phyloP scores from a whole-genome alignment of 1,140 invertebrate species.

The Drosophila micromelanica region DNA sequence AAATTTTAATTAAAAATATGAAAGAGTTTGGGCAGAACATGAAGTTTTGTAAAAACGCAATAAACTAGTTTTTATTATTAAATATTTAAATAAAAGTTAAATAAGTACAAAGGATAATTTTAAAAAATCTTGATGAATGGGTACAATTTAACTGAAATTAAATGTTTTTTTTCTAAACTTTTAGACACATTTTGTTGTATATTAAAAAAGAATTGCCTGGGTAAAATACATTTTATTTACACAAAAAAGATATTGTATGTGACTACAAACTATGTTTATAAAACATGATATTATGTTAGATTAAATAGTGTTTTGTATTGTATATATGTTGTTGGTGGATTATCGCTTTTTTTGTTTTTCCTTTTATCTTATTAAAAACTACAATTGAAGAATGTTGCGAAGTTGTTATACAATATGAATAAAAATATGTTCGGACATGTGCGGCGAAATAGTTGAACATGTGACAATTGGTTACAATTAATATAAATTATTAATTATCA shows the following conservation, averaged over 20 bases:
- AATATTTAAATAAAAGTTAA: no score
- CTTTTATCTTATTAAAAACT: conserved; percentile 30
- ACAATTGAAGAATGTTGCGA: conserved; percentile 67
- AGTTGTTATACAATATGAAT: conserved; percentile 42
- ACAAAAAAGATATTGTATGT: conserved; percentile 42
- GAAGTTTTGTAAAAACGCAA: no score
- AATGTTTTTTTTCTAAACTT: neutral
- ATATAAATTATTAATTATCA: neutral
- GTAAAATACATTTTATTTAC: conserved; percentile 72
- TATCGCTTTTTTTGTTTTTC: conserved; percentile 44
- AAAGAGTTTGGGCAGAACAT: no score
- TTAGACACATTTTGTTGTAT: neutral
- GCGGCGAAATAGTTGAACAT: conserved; percentile 1
- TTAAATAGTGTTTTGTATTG: conserved; percentile 7
- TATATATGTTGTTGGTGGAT: conserved; percentile 48
- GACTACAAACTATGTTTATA: conserved; percentile 62
- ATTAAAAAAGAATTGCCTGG: conserved; percentile 5
- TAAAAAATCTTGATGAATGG: no score
- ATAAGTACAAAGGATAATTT: no score
- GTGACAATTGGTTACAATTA: neutral
- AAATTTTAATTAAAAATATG: no score
- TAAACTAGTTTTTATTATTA: neutral
- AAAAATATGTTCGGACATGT: neutral
- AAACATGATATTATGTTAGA: conserved; percentile 57
- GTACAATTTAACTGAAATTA: no score